Evolutionary conservation across 2,888 invertebrate species (phyloP), one percentile per base, ranked within the genome.

Genomic region (Callosobruchus maculatus): DNA sequence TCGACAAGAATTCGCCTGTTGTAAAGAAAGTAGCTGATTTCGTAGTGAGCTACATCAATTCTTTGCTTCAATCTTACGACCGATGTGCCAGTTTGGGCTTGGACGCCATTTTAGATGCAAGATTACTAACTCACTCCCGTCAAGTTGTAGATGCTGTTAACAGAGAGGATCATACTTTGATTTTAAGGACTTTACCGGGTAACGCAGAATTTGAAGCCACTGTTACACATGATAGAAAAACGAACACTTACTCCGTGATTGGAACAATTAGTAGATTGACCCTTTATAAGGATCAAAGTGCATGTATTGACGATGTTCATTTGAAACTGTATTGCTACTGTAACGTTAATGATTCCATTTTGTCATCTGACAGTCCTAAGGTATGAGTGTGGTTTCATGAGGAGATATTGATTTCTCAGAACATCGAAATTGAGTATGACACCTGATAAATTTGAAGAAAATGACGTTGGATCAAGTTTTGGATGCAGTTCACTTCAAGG

Each of bases 281-380:
- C 85, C 88, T 93, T 67, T 95, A 95, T 83, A 94, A 94, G n/a
- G 90, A 91, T 72, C 95, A 95, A 85, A 94, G 94, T 86, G 90
- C 89, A 79, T 95, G 95, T 84, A 90, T 95, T 71, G 90, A 92
- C 76, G 92, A 95, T 82, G 92, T 91, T 82, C 90, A 91, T 80
- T 88, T 95, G 77, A 94, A 94, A 84, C 89, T 95, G 75, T 95
- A 94, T 84, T 95, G 95, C 87, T 95, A 91, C 84, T 95, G 95
- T 79, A 84, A 81, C 79, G 81, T 79, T 76, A 81, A 81, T 7
- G 7, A 7, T 26, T 26, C 3, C 3, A 26, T 7, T 26, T 7
- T 4, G 7, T 26, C 26, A 26, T 4, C 7, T 26, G 7, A 4
- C 26, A 26, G 26, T 7, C 7, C 26, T 2, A 26, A 26, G 2